Evolutionary conservation across 2,797 vertebrate species (phyloP).

Genomic region (Phoebastria nigripes): DNA sequence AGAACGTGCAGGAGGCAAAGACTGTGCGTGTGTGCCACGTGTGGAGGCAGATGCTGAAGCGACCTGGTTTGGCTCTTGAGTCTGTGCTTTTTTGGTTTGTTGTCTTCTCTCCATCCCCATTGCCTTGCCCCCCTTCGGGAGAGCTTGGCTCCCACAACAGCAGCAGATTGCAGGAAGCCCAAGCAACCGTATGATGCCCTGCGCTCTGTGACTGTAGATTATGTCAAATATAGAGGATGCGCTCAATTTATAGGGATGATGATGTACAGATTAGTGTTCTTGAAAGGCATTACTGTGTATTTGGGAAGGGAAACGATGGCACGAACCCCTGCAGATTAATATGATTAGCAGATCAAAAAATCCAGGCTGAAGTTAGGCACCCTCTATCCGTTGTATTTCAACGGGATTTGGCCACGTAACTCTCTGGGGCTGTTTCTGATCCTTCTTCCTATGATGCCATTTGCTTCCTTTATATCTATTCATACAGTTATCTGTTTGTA

Average conservation of each 20-base stretch:
- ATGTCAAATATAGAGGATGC: not conserved
- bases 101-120: accelerated
- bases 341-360: not conserved
- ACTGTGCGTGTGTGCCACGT: accelerated
- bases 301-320: not conserved
- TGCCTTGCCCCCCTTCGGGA: not conserved
- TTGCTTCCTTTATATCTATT: not conserved
- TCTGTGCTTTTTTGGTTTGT: accelerated
- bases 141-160: not conserved
- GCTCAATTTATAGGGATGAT: not conserved
- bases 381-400: accelerated
- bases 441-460: accelerated
- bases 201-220: not conserved
- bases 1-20: not conserved
- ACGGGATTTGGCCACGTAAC: not conserved
- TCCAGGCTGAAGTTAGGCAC: not conserved
- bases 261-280: not conserved
- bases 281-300: not conserved
- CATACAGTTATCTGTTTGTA: not conserved
- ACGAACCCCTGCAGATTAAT: not conserved
- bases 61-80: not conserved
- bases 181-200: not conserved
- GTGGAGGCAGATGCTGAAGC: not conserved
- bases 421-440: not conserved
- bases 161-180: not conserved